Evolutionary conservation across 2,888 invertebrate genomes (phyloP).

Genomic region (Amitus sp.): DNA sequence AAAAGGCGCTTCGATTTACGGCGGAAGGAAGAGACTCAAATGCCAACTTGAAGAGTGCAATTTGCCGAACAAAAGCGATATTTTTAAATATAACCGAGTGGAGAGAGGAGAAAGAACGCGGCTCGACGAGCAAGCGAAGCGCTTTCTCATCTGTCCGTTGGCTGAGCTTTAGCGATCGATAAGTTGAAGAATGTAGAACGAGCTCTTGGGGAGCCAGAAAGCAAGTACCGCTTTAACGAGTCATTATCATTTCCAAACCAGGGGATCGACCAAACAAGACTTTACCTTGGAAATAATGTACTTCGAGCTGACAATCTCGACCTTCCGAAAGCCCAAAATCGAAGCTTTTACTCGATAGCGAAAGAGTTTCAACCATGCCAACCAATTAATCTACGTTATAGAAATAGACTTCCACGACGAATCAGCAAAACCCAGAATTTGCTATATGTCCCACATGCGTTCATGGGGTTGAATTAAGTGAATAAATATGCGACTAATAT

Average conservation of each 20-base stretch:
- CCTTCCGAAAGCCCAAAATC: too few relatives aligned
- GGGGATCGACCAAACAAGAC: not conserved
- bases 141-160: slow-evolving; percentile 2
- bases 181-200: slow-evolving; percentile 13
- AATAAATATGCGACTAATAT: slow-evolving; percentile 34
- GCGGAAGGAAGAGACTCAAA: too few relatives aligned
- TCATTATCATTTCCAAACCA: not conserved
- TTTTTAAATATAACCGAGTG: slow-evolving; percentile 13
- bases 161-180: slow-evolving; percentile 13
- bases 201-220: slow-evolving; percentile 16
- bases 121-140: slow-evolving; percentile 22
- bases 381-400: not conserved
- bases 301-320: too few relatives aligned
- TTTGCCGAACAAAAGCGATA: slow-evolving; percentile 10
- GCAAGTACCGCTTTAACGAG: slow-evolving; percentile 14
- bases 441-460: slow-evolving; percentile 23
- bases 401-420: slow-evolving; percentile 7
- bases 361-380: too few relatives aligned
- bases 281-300: too few relatives aligned
- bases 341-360: not conserved
- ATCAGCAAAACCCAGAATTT: slow-evolving; percentile 21
- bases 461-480: slow-evolving; percentile 24
- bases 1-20: too few relatives aligned
- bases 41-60: slow-evolving; percentile 13
- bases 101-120: slow-evolving; percentile 20